These are phyloP conservation scores for Phaedon cochleariae DNA, from an alignment of 2,888 invertebrate species.

Conservation along the genomic window DNA sequence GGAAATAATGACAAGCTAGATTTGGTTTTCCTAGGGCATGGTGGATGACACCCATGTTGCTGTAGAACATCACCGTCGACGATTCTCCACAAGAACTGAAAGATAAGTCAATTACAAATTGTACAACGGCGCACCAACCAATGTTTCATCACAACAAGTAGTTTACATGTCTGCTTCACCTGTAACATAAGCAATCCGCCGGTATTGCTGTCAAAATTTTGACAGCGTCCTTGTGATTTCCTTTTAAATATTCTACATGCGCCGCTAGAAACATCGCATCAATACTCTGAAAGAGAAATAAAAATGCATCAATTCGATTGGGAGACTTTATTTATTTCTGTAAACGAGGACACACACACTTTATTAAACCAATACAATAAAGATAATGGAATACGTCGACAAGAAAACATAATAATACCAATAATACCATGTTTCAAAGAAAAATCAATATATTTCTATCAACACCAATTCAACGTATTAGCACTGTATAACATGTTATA, in stretches of 20 bases:
- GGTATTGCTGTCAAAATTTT: slow-evolving; percentile 66
- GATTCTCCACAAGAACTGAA: slow-evolving; percentile 69
- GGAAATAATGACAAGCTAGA: slow-evolving; percentile 81
- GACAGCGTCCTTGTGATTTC: slow-evolving; percentile 70
- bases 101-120: slow-evolving; percentile 30
- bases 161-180: slow-evolving; percentile 55
- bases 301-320: neutral
- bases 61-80: slow-evolving; percentile 73
- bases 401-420: no score
- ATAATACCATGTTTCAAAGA: no score
- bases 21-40: slow-evolving; percentile 83
- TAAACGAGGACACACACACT: neutral
- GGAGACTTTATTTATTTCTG: neutral
- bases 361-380: neutral
- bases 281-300: slow-evolving; percentile 58
- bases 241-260: slow-evolving; percentile 71
- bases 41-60: slow-evolving; percentile 84
- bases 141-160: slow-evolving; percentile 2
- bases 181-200: slow-evolving; percentile 61
- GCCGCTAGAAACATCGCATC: slow-evolving; percentile 69
- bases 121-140: no score
- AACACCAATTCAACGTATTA: no score
- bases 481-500: no score
- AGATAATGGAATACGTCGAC: neutral
- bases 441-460: no score